A percentile compares a stretch with the other conserved stretches of the same genome.
These are phyloP conservation scores for Apodemia zela DNA, from an alignment of 2,888 invertebrate genomes.

Conservation along the genomic window DNA sequence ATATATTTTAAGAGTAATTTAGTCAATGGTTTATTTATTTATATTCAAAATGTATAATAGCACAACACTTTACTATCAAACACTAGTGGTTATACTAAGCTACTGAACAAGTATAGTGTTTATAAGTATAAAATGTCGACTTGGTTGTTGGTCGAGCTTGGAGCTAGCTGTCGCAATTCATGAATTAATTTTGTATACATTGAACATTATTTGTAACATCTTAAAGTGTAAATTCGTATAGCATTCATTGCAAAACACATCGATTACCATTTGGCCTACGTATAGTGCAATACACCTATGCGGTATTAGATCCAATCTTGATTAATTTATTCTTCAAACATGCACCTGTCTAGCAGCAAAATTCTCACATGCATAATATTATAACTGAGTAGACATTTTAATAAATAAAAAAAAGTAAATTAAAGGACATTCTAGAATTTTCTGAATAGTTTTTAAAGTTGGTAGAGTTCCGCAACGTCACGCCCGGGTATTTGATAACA, in stretches of 20 bases:
- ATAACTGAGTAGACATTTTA: too few relatives aligned
- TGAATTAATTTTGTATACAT: constrained; percentile 35
- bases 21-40: background rate
- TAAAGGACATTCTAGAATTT: too few relatives aligned
- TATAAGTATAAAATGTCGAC: constrained; percentile 71
- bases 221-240: constrained; percentile 41
- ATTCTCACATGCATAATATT: background rate
- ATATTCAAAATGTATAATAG: too few relatives aligned
- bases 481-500: too few relatives aligned
- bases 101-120: constrained; percentile 66
- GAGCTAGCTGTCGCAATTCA: constrained; percentile 62
- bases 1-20: background rate
- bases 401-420: too few relatives aligned
- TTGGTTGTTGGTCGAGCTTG: constrained; percentile 36
- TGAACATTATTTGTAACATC: background rate
- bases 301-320: constrained; percentile 47
- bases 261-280: constrained; percentile 47
- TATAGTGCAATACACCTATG: constrained; percentile 52
- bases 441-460: too few relatives aligned
- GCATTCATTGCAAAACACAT: constrained; percentile 33
- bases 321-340: constrained; percentile 33
- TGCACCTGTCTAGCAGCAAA: constrained; percentile 7
- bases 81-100: constrained; percentile 66
- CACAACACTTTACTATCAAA: constrained; percentile 66
- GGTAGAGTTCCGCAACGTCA: too few relatives aligned